Evolutionary conservation across 2,113 vertebrate genomes (phyloP).

Genomic region (Bambusicola thoracicus): DNA sequence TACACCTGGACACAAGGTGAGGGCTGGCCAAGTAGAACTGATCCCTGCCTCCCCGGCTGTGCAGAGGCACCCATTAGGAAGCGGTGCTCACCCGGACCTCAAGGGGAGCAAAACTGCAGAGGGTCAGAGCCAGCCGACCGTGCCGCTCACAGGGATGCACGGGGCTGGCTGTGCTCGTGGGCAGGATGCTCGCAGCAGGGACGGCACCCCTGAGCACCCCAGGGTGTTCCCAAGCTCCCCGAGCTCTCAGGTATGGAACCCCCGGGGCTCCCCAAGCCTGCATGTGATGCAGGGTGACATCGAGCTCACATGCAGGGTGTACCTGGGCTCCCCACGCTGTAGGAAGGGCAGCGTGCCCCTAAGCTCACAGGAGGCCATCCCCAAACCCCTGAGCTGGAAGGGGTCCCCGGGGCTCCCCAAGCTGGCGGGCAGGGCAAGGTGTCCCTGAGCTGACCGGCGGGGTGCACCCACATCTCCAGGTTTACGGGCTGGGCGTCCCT

Average conservation of each 20-base stretch:
- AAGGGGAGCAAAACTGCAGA: rapidly evolving
- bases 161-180: background rate
- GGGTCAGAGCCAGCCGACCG: background rate
- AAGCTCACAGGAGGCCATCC: background rate
- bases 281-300: no score
- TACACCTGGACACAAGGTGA: background rate
- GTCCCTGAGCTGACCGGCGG: background rate
- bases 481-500: background rate
- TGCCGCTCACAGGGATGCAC: background rate
- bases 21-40: background rate
- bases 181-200: no score
- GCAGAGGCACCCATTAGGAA: no score
- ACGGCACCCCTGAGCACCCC: background rate
- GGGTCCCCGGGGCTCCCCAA: no score
- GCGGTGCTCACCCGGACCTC: rapidly evolving
- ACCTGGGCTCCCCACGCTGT: no score
- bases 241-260: background rate
- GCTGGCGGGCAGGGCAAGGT: no score
- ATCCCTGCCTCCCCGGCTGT: rapidly evolving
- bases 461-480: background rate
- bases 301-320: rapidly evolving
- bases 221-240: background rate
- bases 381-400: no score
- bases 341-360: background rate
- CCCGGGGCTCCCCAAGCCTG: background rate